phyloP scores from a whole-genome alignment of 2,797 vertebrate species.

The Mustela erminea region DNA sequence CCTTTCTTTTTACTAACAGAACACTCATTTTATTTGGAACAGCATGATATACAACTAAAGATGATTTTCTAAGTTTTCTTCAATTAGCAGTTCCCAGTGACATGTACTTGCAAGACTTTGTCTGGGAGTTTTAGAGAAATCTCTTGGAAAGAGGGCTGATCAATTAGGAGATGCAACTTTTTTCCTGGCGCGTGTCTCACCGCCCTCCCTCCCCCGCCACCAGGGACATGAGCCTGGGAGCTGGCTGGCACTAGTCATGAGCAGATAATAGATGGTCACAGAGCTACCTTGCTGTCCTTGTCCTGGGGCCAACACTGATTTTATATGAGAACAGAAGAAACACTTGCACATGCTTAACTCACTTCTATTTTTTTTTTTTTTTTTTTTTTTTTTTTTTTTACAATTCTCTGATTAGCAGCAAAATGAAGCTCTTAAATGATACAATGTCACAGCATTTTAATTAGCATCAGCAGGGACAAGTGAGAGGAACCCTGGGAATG shows the following conservation, averaged over 20 bases:
- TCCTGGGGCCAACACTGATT: background rate
- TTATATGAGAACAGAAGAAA: background rate
- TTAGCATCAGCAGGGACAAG: background rate
- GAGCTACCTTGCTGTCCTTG: no score
- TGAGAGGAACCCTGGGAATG: background rate
- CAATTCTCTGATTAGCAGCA: background rate
- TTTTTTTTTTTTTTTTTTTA: no score
- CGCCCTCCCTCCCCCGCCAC: rapidly evolving
- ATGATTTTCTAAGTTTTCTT: background rate
- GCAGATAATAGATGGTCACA: background rate
- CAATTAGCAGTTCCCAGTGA: background rate
- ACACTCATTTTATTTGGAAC: background rate
- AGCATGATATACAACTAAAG: background rate
- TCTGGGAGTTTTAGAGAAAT: background rate
- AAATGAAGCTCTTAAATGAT: background rate
- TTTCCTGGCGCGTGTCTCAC: rapidly evolving
- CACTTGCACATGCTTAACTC: background rate
- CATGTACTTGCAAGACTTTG: background rate
- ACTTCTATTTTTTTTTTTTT: background rate
- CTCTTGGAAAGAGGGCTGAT: background rate
- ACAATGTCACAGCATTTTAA: background rate
- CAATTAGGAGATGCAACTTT: background rate
- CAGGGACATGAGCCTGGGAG: background rate
- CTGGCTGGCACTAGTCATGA: background rate
- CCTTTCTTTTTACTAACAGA: background rate